Conservation (phyloP, 2,797 vertebrate genomes). For the Synaphobranchus kaupii region DNA sequence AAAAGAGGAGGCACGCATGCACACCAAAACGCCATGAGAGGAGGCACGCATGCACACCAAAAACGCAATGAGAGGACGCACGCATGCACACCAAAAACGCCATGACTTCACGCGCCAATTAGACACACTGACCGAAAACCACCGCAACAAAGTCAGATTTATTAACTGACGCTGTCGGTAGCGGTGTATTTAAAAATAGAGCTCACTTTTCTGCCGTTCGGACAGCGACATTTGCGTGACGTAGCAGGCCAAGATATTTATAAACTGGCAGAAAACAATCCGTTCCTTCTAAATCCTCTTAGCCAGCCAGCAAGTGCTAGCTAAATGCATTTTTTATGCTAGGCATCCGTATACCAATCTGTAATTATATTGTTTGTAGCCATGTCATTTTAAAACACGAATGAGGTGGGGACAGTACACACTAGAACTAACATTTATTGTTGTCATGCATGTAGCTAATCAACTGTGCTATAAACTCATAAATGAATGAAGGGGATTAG, state of each 20-base stretch:
- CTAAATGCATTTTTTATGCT: not conserved
- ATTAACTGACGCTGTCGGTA: conserved; percentile 16
- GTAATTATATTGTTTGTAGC: not conserved
- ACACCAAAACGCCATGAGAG: conserved; percentile 51
- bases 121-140: not conserved
- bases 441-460: not conserved
- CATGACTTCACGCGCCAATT: not conserved
- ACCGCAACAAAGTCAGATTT: not conserved
- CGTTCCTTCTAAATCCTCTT: not conserved
- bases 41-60: conserved; percentile 22
- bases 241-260: not conserved
- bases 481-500: conserved; percentile 16
- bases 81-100: conserved; percentile 52
- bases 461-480: conserved; percentile 2
- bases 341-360: not conserved
- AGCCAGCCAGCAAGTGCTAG: not conserved
- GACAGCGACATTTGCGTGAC: not conserved
- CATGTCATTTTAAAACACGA: not conserved
- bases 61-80: conserved; percentile 47
- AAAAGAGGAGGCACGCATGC: conserved; percentile 40
- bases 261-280: not conserved
- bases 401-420: not conserved
- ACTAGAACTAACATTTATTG: not conserved
- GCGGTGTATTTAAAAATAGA: conserved; percentile 41
- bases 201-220: conserved; percentile 1